phyloP scores from a whole-genome alignment of 2,113 vertebrate species.

The Phaetusa simplex region DNA sequence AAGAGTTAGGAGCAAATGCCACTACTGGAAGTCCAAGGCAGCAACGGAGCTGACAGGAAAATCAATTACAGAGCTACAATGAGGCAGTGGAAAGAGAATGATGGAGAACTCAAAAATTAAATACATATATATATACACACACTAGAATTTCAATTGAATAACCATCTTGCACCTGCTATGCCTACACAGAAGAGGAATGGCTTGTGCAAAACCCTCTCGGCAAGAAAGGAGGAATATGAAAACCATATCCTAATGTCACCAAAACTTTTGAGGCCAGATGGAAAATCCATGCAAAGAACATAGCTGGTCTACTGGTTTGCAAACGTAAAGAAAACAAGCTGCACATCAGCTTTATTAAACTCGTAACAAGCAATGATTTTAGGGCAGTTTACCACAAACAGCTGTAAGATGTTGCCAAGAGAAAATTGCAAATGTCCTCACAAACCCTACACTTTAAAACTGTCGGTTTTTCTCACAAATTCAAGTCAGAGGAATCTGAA shows the following conservation, averaged over 20 bases:
- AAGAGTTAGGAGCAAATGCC: neutral
- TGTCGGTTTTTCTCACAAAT: neutral
- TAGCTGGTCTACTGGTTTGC: neutral
- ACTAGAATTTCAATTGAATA: slow-evolving; percentile 26
- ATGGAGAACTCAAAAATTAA: neutral
- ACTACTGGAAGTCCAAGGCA: neutral
- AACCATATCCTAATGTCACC: neutral
- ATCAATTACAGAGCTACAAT: neutral
- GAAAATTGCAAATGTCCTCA: neutral
- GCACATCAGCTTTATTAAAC: neutral
- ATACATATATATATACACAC: neutral
- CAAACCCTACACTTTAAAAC: neutral
- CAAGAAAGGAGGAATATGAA: neutral
- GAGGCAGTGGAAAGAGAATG: slow-evolving; percentile 35
- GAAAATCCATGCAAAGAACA: neutral
- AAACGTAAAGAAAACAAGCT: neutral
- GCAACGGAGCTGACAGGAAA: neutral
- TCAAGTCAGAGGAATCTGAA: neutral
- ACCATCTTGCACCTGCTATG: slow-evolving; percentile 29
- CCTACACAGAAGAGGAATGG: neutral
- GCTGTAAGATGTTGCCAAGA: neutral
- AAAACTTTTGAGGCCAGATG: neutral
- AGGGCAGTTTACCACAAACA: neutral
- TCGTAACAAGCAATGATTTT: neutral
- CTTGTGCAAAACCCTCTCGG: neutral